phyloP scores from a whole-genome alignment of 37 sponge, comb jelly and placozoan species.

The Halichondria panicea region DNA sequence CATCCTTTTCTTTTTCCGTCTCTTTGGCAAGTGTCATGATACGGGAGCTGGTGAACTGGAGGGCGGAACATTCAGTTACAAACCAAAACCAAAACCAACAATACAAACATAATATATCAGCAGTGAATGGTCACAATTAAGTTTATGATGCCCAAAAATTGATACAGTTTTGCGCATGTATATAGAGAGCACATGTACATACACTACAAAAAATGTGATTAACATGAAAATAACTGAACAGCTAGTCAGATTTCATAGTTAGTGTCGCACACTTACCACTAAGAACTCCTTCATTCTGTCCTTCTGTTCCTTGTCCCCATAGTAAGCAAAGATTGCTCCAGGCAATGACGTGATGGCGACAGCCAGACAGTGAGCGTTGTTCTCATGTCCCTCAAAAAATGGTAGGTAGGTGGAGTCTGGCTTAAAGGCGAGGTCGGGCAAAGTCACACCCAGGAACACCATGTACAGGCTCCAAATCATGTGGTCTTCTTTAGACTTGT shows the following conservation, averaged over 20 bases:
- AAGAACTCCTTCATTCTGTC: constrained; percentile 89
- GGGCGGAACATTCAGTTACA: no score
- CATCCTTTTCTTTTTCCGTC: constrained; percentile 80
- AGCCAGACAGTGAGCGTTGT: constrained; percentile 92
- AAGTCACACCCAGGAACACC: constrained; percentile 73
- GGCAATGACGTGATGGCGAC: constrained; percentile 80
- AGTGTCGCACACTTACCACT: constrained; percentile 34
- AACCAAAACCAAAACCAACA: neutral
- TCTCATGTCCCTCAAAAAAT: constrained; percentile 76
- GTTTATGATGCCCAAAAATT: neutral
- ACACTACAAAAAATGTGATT: neutral
- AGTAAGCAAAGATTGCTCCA: constrained; percentile 72
- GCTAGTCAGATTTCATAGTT: neutral
- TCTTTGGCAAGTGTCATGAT: constrained; percentile 85
- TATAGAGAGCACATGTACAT: neutral
- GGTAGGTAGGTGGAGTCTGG: constrained; percentile 56
- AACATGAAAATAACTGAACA: neutral
- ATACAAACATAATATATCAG: neutral
- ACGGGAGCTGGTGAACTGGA: constrained; percentile 76
- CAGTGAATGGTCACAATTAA: neutral
- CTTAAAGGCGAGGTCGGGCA: constrained; percentile 70
- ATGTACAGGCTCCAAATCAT: constrained; percentile 74
- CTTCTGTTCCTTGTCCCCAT: constrained; percentile 54
- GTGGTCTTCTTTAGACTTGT: constrained; percentile 67
- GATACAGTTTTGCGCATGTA: neutral